Conservation (phyloP, 1,140 invertebrate genomes). For the Eciton burchellii region DNA sequence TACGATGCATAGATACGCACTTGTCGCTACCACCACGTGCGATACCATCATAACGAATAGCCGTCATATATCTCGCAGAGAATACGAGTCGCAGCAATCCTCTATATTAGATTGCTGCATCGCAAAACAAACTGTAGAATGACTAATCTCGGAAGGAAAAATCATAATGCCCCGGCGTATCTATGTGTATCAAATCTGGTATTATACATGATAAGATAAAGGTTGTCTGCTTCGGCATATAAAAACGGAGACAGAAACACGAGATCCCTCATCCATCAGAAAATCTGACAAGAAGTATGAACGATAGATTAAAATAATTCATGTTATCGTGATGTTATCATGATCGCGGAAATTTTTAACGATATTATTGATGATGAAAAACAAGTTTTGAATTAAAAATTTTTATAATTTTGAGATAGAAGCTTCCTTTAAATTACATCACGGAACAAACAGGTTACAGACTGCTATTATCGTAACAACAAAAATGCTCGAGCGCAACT, state of each 20-base stretch:
- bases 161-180: neutral
- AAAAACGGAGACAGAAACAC: neutral
- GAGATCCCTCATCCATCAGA: neutral
- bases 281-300: neutral
- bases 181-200: neutral
- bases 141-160: conserved; percentile 3
- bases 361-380: too few relatives aligned
- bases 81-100: conserved; percentile 27
- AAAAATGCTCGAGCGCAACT: neutral
- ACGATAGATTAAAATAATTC: neutral
- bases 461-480: neutral
- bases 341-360: neutral
- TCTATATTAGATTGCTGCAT: conserved; percentile 45
- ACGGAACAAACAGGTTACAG: neutral
- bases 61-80: conserved; percentile 30
- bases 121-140: neutral
- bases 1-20: conserved; percentile 59
- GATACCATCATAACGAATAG: conserved; percentile 56
- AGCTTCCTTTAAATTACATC: neutral
- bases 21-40: conserved; percentile 46
- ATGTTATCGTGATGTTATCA: neutral
- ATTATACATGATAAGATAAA: conserved; percentile 11
- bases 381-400: too few relatives aligned
- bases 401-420: too few relatives aligned
- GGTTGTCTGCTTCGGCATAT: too few relatives aligned